These are phyloP conservation scores for Pocillopora verrucosa DNA, from an alignment of 64 coral and sea anemone species.

Conservation along the genomic window DNA sequence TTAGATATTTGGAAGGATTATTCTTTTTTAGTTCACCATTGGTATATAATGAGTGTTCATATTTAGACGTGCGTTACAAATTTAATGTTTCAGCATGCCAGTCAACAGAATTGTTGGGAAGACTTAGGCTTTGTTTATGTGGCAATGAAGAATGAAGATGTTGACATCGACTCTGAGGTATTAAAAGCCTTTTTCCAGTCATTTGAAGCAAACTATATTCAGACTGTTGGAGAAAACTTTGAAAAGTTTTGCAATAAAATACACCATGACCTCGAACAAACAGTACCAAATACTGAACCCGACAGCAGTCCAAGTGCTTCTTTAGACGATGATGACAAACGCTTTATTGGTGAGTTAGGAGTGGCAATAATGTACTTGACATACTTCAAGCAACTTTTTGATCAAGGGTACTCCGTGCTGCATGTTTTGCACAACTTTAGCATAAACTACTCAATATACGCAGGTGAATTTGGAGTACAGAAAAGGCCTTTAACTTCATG, in stretches of 20 bases:
- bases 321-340: constrained; percentile 38
- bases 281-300: neutral
- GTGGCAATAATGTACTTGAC: constrained; percentile 61
- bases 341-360: constrained; percentile 55
- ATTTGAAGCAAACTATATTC: neutral
- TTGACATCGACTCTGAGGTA: constrained; percentile 21
- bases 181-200: constrained; percentile 32
- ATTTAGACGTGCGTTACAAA: too few species aligned
- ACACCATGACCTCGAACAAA: neutral
- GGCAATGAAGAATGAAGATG: constrained; percentile 43
- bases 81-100: constrained; percentile 39
- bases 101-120: constrained; percentile 44
- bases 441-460: constrained; percentile 55
- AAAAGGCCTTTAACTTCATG: neutral
- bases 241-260: constrained; percentile 25
- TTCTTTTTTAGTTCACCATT: too few species aligned
- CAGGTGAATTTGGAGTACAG: constrained; percentile 23
- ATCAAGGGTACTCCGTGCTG: constrained; percentile 40
- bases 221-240: constrained; percentile 38
- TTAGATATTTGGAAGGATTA: too few species aligned
- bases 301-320: constrained; percentile 22
- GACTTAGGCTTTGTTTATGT: constrained; percentile 53
- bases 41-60: too few species aligned
- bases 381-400: constrained; percentile 1
- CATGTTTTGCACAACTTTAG: constrained; percentile 51